Evolutionary conservation across 2,797 vertebrate species (phyloP).

Genomic region (Leptatherina wallacei): DNA sequence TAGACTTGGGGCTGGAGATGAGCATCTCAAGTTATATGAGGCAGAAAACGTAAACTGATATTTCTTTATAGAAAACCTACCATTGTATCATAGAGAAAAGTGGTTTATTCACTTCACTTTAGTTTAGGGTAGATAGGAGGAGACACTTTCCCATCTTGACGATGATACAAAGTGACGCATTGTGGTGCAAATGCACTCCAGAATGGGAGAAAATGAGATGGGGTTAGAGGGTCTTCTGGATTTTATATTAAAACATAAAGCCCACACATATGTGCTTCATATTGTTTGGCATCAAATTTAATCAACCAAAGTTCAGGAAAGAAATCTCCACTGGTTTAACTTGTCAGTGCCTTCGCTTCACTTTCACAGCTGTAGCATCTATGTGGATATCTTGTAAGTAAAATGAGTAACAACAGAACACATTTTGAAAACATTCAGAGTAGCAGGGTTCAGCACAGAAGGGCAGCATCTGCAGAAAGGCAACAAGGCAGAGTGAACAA

Average conservation of each 20-base stretch:
- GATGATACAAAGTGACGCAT: slow-evolving; percentile 18
- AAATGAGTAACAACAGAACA: slow-evolving; percentile 37
- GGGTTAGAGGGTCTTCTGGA: slow-evolving; percentile 16
- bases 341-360: slow-evolving; percentile 22
- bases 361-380: slow-evolving; percentile 20
- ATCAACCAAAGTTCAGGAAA: slow-evolving; percentile 19
- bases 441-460: slow-evolving; percentile 45
- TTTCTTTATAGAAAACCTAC: not conserved
- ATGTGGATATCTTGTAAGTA: slow-evolving; percentile 31
- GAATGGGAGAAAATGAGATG: slow-evolving; percentile 4
- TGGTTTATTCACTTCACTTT: slow-evolving; percentile 18
- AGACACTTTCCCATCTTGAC: slow-evolving; percentile 19
- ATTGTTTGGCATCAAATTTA: slow-evolving; percentile 32
- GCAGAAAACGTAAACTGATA: slow-evolving; percentile 16
- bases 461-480: slow-evolving; percentile 45
- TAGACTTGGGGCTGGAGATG: not conserved
- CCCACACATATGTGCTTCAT: slow-evolving; percentile 7
- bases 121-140: slow-evolving; percentile 7
- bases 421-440: slow-evolving; percentile 45
- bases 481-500: slow-evolving; percentile 33
- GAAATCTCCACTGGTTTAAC: slow-evolving; percentile 13
- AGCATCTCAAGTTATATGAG: slow-evolving; percentile 6
- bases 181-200: slow-evolving; percentile 8
- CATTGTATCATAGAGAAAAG: not conserved
- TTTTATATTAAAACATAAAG: slow-evolving; percentile 36